phyloP scores from a whole-genome alignment of 2,797 vertebrate genomes.

The Bovichtus variegatus region DNA sequence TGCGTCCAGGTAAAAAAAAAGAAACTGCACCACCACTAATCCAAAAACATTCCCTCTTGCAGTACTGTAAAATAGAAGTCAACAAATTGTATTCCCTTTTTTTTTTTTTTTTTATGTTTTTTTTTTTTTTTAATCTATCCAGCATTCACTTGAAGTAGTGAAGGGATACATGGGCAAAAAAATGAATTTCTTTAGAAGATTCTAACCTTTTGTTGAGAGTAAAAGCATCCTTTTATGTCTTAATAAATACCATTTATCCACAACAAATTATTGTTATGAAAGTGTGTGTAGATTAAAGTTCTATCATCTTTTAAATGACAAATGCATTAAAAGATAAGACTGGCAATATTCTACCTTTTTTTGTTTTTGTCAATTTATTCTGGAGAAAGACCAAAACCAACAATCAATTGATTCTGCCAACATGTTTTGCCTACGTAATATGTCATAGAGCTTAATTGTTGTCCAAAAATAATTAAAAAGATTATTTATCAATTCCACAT shows the following conservation, averaged over 20 bases:
- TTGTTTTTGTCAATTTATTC: not conserved
- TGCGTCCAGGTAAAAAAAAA: conserved; percentile 91
- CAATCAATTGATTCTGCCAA: not conserved
- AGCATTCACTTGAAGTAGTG: not conserved
- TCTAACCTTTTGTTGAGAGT: not conserved
- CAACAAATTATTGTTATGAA: not conserved
- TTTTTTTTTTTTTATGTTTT: not conserved
- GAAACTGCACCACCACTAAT: not conserved
- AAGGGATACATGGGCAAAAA: conserved; percentile 2
- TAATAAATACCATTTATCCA: not conserved
- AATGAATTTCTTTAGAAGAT: not conserved
- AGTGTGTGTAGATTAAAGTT: not conserved
- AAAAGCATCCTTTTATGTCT: not conserved
- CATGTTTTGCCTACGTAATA: not conserved
- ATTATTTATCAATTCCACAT: not conserved
- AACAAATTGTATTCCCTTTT: not conserved
- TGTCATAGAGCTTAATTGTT: not conserved
- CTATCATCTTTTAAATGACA: not conserved
- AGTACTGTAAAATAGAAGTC: conserved; percentile 2
- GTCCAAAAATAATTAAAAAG: not conserved
- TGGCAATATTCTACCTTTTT: not conserved
- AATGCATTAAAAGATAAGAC: not conserved
- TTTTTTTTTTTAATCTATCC: not conserved
- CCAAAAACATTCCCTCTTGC: not conserved
- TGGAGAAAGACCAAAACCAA: not conserved